Evolutionary conservation across 92 coral and sea anemone genomes (phyloP), one percentile per base, ranked within the genome.

Genomic region (Phenganax stokvisi): DNA sequence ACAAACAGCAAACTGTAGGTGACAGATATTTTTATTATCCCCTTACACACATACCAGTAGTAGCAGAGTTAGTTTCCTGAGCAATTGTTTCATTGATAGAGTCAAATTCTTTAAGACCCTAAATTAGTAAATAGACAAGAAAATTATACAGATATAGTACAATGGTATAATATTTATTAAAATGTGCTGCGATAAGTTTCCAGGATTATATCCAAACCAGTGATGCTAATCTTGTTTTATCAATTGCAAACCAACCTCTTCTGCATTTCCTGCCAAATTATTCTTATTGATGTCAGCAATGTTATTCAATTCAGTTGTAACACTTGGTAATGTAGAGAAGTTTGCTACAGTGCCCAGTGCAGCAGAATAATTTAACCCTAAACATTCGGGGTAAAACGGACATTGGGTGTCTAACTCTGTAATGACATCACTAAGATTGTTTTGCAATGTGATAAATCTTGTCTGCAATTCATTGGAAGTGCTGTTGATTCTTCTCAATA

Each of bases 41-140:
- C 17, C 27, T 13, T 29, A n/a, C 12, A 65, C 12, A 20, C 67
- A 13, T 87, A 88, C 93, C 87, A 10, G 56, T 6, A 79, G 92
- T 86, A 10, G 92, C 55, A 12, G 2, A 71, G 0, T 58, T 13
- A 31, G 97, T 93, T 59, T 91, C 84, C 79, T 91, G 84, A n/a
- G 85, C 83, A 53, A 93, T 29, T 27, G 90, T 91, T 29, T 73
- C 13, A 2, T 91, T 89, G 51, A 93, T 93, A 56, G 87, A 76
- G 16, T 8, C 79, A 13, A 87, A 81, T 57, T 87, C 87, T n/a
- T 87, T 9, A 25, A 91, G 84, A 9, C 98, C 98, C 98, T 93
- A 53, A 52, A 56, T 13, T 7, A 9, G 13, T 0, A 76, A 3
- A 58, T 56, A 74, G 5, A 37, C 47, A 37, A 37, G 47, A 37